A percentile compares a stretch with the other conserved stretches of the same genome.
phyloP scores from a whole-genome alignment of 2,797 vertebrate genomes.

The Stomatorhinus walkeri region DNA sequence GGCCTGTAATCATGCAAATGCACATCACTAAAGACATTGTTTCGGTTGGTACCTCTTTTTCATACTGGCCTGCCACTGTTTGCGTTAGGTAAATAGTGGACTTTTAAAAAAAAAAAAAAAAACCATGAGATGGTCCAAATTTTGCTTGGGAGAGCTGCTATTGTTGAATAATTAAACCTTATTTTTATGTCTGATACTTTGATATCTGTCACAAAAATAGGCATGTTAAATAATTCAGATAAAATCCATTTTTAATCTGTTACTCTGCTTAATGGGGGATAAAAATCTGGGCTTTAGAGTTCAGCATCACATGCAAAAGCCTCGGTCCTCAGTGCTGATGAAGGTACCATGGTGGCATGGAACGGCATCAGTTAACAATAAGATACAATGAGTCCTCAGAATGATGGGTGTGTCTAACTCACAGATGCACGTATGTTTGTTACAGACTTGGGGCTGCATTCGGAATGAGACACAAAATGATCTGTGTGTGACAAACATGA shows the following conservation, averaged over 20 bases:
- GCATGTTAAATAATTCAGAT: neutral
- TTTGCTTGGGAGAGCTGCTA: neutral
- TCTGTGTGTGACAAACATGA: slow-evolving; percentile 9
- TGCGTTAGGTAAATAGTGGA: neutral
- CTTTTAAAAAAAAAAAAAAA: no score
- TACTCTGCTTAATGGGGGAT: neutral
- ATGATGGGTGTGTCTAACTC: neutral
- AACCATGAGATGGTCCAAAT: neutral
- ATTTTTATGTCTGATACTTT: slow-evolving; percentile 4
- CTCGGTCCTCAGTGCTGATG: neutral
- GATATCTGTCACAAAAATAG: neutral
- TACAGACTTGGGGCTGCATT: neutral
- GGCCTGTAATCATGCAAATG: neutral
- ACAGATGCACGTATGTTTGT: neutral
- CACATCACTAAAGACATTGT: neutral
- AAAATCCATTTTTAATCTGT: neutral
- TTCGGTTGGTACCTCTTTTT: neutral
- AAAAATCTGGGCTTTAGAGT: neutral
- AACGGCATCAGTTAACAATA: neutral
- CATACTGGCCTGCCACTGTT: neutral
- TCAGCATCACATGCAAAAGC: neutral
- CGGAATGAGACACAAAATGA: neutral
- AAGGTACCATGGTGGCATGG: neutral
- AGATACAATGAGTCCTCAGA: neutral
- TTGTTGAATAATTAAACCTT: slow-evolving; percentile 8